Conservation (phyloP, 92 coral and sea anemone species). For the Palythoa grandis region DNA sequence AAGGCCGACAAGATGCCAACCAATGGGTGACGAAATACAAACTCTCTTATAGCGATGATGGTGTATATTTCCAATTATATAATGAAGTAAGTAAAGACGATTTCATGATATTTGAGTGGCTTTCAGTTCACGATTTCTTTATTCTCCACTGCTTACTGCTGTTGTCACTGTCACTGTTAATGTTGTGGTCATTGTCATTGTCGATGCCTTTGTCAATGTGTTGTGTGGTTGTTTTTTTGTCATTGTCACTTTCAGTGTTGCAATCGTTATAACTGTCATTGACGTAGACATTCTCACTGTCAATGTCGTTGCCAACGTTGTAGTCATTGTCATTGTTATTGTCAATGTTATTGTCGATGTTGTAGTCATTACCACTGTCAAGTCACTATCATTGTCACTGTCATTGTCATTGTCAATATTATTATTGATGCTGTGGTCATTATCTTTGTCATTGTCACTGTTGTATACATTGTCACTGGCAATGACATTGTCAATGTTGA, state of each 20-base stretch:
- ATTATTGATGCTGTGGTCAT: too few relatives aligned
- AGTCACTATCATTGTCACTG: too few relatives aligned
- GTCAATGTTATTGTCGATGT: neutral
- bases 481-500: neutral
- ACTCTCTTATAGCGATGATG: conserved; percentile 1
- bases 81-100: neutral
- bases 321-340: neutral
- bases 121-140: neutral
- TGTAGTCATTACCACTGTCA: too few relatives aligned
- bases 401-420: neutral
- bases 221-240: neutral
- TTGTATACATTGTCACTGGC: too few relatives aligned
- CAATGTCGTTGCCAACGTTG: neutral
- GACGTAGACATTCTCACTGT: neutral
- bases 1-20: neutral
- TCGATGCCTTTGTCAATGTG: neutral
- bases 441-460: too few relatives aligned
- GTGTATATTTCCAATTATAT: neutral
- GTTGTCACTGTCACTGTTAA: neutral
- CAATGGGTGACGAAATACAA: conserved; percentile 1
- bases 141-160: neutral
- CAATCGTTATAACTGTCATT: neutral
- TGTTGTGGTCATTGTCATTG: neutral
- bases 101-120: neutral
- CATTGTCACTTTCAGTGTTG: neutral